Evolutionary conservation across 1,140 invertebrate species (phyloP).

Genomic region (Aphelenchoides besseyi): DNA sequence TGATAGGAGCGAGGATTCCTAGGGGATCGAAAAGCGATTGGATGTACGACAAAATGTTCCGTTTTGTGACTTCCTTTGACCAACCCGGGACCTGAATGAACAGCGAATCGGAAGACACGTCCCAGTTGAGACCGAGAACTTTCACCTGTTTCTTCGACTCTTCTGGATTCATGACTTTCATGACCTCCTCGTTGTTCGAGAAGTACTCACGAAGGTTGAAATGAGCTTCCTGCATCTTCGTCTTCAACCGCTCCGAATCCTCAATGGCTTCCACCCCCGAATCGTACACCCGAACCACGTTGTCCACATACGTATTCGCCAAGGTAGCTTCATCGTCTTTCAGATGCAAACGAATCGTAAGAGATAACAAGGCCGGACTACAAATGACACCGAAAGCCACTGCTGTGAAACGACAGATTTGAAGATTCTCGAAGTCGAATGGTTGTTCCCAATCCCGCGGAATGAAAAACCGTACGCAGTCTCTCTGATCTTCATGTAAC

Average conservation of each 20-base stretch:
- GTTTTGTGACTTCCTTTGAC: conserved; percentile 20
- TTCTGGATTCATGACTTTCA: conserved; percentile 13
- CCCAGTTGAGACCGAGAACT: conserved; percentile 23
- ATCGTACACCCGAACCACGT: conserved; percentile 13
- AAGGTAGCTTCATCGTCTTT: neutral
- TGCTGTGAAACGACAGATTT: conserved; percentile 17
- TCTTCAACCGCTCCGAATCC: conserved; percentile 15
- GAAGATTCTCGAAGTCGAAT: neutral
- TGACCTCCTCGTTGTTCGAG: conserved; percentile 20
- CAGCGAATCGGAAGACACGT: conserved; percentile 1
- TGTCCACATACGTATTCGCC: conserved; percentile 32
- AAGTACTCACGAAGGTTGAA: conserved; percentile 31
- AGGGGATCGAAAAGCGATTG: conserved; percentile 25
- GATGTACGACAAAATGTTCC: conserved; percentile 7
- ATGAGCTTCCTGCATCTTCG: conserved; percentile 17
- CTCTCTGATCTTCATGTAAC: conserved; percentile 2
- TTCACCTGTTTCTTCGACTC: neutral
- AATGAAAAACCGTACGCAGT: conserved; percentile 19
- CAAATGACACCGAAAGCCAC: conserved; percentile 25
- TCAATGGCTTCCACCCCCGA: neutral
- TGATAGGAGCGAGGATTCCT: neutral
- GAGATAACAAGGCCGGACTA: conserved; percentile 28
- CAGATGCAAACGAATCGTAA: conserved; percentile 22
- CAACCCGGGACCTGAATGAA: neutral
- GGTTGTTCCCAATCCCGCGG: conserved; percentile 3